Percentiles rank a stretch among this genome's conserved stretches.
Conservation (phyloP, 1,140 invertebrate genomes). For the Parasteatoda tepidariorum region DNA sequence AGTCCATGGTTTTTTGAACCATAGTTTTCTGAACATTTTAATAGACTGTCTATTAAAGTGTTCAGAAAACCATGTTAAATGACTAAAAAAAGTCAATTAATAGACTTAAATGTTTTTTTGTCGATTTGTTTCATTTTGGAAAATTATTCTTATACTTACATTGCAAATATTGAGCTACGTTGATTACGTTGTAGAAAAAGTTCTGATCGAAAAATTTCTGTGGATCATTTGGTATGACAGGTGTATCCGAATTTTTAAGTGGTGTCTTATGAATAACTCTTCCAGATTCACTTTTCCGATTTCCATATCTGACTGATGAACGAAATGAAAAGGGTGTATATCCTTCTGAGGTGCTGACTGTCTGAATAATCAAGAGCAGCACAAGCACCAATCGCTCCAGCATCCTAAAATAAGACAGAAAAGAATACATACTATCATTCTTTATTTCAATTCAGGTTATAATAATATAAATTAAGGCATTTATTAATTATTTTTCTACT, state of each 20-base stretch:
- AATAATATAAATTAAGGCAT: too few species aligned
- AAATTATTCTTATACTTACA: conserved; percentile 50
- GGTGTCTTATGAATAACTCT: conserved; percentile 48
- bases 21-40: too few species aligned
- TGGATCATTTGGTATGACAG: conserved; percentile 2
- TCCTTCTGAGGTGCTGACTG: conserved; percentile 16
- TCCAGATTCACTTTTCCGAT: conserved; percentile 22
- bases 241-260: conserved; percentile 35
- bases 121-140: too few species aligned
- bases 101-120: too few species aligned
- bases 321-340: conserved; percentile 26
- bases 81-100: too few species aligned
- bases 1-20: too few species aligned
- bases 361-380: conserved; percentile 36
- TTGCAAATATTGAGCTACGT: conserved; percentile 49
- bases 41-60: too few species aligned
- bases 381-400: conserved; percentile 49
- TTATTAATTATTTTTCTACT: too few species aligned
- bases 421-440: too few species aligned
- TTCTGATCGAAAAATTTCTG: conserved; percentile 45
- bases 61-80: too few species aligned
- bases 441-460: too few species aligned
- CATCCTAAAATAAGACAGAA: conserved; percentile 25
- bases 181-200: conserved; percentile 40
- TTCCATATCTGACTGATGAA: neutral